A percentile compares a stretch with the other conserved stretches of the same genome.
Evolutionary conservation across 2,797 vertebrate species (phyloP).

Genomic region (Sparidentex hasta): DNA sequence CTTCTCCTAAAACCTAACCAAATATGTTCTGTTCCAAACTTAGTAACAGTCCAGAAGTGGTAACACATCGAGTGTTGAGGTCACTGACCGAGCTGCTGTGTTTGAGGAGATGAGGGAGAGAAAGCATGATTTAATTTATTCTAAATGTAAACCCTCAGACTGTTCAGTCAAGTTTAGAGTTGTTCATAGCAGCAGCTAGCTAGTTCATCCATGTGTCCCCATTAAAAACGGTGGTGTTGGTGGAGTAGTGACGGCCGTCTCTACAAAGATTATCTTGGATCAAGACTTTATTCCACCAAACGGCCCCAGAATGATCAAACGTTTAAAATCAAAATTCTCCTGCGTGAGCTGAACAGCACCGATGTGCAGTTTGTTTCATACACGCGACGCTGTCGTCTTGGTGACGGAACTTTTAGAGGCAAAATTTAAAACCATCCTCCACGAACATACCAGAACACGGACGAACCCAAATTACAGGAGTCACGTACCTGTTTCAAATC

Average conservation of each 20-base stretch:
- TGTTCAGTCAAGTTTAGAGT: neutral
- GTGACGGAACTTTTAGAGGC: constrained; percentile 57
- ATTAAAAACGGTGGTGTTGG: neutral
- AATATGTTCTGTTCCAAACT: too few species aligned
- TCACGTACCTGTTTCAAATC: constrained; percentile 52
- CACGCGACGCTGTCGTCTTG: constrained; percentile 19
- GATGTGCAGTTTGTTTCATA: neutral
- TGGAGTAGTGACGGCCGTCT: neutral
- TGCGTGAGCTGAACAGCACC: neutral
- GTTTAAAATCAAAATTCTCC: neutral
- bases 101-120: too few species aligned
- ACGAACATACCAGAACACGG: constrained; percentile 56
- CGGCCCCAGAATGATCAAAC: neutral
- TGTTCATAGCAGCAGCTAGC: neutral
- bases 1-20: too few species aligned
- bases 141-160: neutral
- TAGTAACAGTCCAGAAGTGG: too few species aligned
- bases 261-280: neutral
- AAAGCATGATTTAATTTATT: neutral
- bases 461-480: constrained; percentile 56
- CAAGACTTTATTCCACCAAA: neutral
- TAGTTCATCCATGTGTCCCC: neutral
- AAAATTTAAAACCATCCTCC: constrained; percentile 61
- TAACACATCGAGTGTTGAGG: too few species aligned
- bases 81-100: too few species aligned